Evolutionary conservation across 2,888 invertebrate species (phyloP).

Genomic region (Embidobia sp.): DNA sequence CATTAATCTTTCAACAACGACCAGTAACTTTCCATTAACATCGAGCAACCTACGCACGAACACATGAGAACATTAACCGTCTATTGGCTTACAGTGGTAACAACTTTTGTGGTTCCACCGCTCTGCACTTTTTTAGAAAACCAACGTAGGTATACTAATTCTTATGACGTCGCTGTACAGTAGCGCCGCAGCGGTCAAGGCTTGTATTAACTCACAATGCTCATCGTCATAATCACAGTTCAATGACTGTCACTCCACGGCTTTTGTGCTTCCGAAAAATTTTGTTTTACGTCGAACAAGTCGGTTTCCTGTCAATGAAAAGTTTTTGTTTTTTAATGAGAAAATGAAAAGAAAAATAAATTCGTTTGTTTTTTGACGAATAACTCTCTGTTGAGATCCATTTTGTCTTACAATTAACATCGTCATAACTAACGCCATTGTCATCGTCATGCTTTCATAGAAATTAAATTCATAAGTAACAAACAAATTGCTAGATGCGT

Average conservation of each 20-base stretch:
- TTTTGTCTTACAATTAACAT: too few relatives aligned
- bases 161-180: conserved; percentile 27
- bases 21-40: too few relatives aligned
- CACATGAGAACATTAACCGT: conserved; percentile 65
- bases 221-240: conserved; percentile 21
- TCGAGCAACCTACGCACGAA: conserved; percentile 21
- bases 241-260: conserved; percentile 6
- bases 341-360: too few relatives aligned
- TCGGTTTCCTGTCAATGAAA: too few relatives aligned
- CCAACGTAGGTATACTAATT: conserved; percentile 75
- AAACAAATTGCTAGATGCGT: conserved; percentile 27
- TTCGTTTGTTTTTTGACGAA: too few relatives aligned
- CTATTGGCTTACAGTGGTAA: conserved; percentile 73
- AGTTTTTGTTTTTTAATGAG: too few relatives aligned
- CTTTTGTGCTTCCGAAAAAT: conserved; percentile 12
- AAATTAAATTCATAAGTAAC: conserved; percentile 8
- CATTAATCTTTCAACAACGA: too few relatives aligned
- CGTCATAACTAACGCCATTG: background rate
- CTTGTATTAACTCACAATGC: conserved; percentile 44
- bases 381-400: too few relatives aligned
- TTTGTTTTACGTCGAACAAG: too few relatives aligned
- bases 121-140: conserved; percentile 76
- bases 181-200: conserved; percentile 29
- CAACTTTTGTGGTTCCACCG: conserved; percentile 76
- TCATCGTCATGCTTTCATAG: conserved; percentile 28